Base-by-base conservation (phyloP, 1,140 invertebrate genomes). In the Portunus trituberculatus region DNA sequence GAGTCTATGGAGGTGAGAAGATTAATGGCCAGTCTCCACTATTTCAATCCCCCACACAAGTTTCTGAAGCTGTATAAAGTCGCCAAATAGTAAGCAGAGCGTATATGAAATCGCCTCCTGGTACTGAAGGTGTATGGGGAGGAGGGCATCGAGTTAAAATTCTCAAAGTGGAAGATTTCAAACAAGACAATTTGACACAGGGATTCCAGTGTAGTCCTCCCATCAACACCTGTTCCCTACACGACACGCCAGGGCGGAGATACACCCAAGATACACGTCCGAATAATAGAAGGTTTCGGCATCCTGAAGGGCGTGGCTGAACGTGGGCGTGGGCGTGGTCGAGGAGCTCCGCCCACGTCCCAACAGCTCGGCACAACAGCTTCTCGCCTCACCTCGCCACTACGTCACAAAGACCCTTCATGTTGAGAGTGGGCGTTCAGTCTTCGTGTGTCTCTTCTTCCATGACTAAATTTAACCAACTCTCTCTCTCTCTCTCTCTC, bases 401-500 rank as follows among this genome's bases (percentile, higher is more conserved):
- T 7, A 25, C 39, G 39, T 76, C 67, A 76, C 67, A 76, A 14
- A 76, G n/a, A 76, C 12, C 10, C 6, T 25, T 76, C n/a, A 7
- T 7, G 16, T 76, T 76, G 1, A 76, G 67, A n/a, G 67, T n/a
- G 67, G 25, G 25, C 20, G 67, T 76, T 76, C 67, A 25, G 67
- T 25, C 67, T n/a, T 76, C 20, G 25, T 0, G 25, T 76, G 67
- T 76, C 16, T 25, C 67, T 20, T 76, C 67, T 76, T 76, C 67
- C 67, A 76, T 76, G 67, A 76, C 67, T 76, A 76, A n/a, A 76
- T 76, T 76, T 76, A 76, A n/a, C 67, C 67, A 76, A 3, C 67
- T 76, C 10, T 76, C 20, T n/a, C 25, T n/a, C 0, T n/a, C 67
- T 76, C 39, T 39, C 1, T 6, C 6, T 39, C 39, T n/a, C 67